Base-by-base conservation (phyloP, 2,888 invertebrate genomes). In the Ichneumoninae sp. region DNA sequence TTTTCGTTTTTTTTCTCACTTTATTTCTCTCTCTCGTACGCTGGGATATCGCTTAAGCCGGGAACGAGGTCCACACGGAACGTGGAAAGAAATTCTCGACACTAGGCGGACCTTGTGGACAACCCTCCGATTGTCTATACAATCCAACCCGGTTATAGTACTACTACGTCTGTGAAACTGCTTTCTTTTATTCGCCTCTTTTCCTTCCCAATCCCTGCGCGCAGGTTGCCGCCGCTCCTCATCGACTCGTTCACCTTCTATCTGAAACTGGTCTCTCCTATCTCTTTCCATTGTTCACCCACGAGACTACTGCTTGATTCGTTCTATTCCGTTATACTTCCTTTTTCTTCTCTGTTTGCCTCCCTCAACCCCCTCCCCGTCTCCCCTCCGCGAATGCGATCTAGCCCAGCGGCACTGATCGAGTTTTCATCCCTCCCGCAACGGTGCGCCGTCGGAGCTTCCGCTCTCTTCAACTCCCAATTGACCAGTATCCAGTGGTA, bases 341-440 rank as follows among this genome's bases (percentile, higher is more conserved):
- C 76, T 74, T 22, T 76, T 80, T 80, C 62, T 62, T 69, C 74
- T 40, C 70, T 57, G 52, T 66, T 72, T 76, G 60, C 26, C 65
- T 33, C 52, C 65, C 72, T 3, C 13, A 16, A 72, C 30, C 60
- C 66, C 40, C 13, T 4, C 8, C 60, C 50, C 68, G 19, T 19
- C 75, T 57, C 85, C 47, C 69, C 57, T 8, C 19, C 8, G 8
- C 26, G 57, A 47, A 47, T 13, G 33, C 62, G 79, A 83, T 84
- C 82, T 84, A 69, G 79, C 88, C 74, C 83, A 83, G 71, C 78
- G 86, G 86, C 79, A 80, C 86, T 91, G 90, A 91, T 90, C 90
- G 90, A 90, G 88, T 90, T 91, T 90, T 90, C 90, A 88, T 84
- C 87, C 84, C 87, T 76, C 52, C 83, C 75, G 75, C 70, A 82